A percentile compares a stretch with the other conserved stretches of the same genome.
Evolutionary conservation across 2,888 invertebrate species (phyloP).

Genomic region (Eristalis arbustorum): DNA sequence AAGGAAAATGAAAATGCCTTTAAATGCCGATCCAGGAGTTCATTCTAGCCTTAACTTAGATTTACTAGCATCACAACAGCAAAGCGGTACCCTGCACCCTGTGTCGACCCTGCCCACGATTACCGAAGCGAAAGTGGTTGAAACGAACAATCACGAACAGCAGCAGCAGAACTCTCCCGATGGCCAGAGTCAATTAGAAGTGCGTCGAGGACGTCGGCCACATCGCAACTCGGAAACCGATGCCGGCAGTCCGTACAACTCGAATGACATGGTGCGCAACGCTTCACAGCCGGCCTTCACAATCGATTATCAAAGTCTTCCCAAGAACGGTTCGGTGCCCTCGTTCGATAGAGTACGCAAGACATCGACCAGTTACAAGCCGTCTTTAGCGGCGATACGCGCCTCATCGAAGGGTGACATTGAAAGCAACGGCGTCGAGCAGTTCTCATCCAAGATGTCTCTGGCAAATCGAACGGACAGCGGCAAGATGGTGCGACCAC

Average conservation of each 20-base stretch:
- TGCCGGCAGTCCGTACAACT: constrained; percentile 76
- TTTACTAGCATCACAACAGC: constrained; percentile 84
- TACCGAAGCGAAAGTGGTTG: constrained; percentile 89
- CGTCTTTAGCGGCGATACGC: constrained; percentile 90
- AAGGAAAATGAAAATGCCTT: constrained; percentile 92
- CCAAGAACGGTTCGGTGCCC: constrained; percentile 94
- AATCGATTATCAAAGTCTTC: constrained; percentile 80
- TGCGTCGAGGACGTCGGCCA: constrained; percentile 73
- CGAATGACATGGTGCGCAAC: constrained; percentile 87
- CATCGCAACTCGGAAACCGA: constrained; percentile 79
- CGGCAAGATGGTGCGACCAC: constrained; percentile 88
- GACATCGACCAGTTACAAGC: constrained; percentile 91
- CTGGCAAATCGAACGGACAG: constrained; percentile 80
- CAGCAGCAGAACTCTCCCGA: constrained; percentile 57
- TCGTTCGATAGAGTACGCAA: constrained; percentile 93
- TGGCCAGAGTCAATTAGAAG: constrained; percentile 72
- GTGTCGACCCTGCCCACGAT: constrained; percentile 94
- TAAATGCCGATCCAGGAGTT: constrained; percentile 96
- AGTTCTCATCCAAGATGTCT: constrained; percentile 86
- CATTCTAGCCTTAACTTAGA: constrained; percentile 95
- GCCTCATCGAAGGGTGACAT: constrained; percentile 87
- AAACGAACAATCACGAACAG: constrained; percentile 75
- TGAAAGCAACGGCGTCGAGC: constrained; percentile 87
- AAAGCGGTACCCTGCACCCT: constrained; percentile 89
- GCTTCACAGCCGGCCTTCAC: constrained; percentile 93